Evolutionary conservation across 1,140 invertebrate species (phyloP), one percentile per base, ranked within the genome.

Genomic region (Lethocerus indicus): DNA sequence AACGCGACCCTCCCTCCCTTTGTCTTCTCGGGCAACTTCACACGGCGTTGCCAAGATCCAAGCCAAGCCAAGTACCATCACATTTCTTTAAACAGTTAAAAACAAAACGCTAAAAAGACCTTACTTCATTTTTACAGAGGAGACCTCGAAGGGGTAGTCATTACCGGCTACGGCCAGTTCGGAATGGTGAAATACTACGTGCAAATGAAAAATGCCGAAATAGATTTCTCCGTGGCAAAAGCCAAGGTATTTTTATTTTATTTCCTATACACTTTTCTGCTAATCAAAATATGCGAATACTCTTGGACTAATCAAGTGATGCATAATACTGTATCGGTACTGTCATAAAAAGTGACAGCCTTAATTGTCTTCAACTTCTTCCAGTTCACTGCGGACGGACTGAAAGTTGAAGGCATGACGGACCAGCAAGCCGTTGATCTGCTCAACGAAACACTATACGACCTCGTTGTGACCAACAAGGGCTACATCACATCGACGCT

Each of bases 361-460:
- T 21, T 43, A 26, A 25, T 9, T 21, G 3, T n/a, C 9, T 43
- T 12, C 4, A 25, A 43, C n/a, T 9, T 43, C 4, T 45, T 51
- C 37, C 43, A 51, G 50, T 51, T 51, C 24, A 25, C 13, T 14
- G 42, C 14, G 7, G 28, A 35, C 3, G 50, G 50, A 4, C 21
- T 49, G 36, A 49, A 37, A 9, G 35, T 50, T 32, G 49, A 50
- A 29, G 49, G 49, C 4, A 29, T 50, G 49, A 50, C 49, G 6
- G 2, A 42, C 29, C 28, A 42, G 16, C 40, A 50, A 35, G 18
- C 44, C 16, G 27, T 43, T 2, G 49, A 50, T 5, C 25, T 43
- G 4, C 32, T 50, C 13, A 50, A 44, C 49, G 35, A 42, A 6
- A 21, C 28, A 14, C 32, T 50, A 5, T 16, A 43, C 7, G 12